Conservation (phyloP, 2,113 vertebrate genomes). For the Bettongia penicillata region DNA sequence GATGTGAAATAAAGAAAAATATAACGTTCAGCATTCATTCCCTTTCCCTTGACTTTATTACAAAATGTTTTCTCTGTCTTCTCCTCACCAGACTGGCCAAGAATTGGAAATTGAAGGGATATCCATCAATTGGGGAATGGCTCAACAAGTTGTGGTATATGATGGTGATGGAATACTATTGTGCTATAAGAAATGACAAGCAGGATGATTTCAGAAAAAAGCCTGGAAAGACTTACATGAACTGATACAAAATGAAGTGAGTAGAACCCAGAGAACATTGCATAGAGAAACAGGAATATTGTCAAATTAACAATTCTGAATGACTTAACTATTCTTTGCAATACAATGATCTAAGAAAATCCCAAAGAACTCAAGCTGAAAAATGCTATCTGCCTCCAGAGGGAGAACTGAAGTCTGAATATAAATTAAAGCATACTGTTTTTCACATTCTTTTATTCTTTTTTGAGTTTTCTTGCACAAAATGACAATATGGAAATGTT, state of each 20-base stretch:
- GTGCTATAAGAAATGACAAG: neutral
- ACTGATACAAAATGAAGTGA: too few species aligned
- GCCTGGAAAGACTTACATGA: too few species aligned
- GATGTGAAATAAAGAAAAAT: neutral
- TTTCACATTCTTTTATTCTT: neutral
- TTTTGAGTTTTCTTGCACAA: neutral
- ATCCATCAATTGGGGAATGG: neutral
- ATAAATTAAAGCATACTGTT: neutral
- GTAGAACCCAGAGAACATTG: neutral
- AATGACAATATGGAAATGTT: neutral
- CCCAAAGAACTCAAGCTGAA: neutral
- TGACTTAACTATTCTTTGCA: neutral
- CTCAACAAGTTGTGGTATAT: neutral
- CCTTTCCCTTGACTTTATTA: neutral
- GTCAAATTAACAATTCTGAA: neutral
- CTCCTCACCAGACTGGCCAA: neutral
- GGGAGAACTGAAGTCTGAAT: neutral
- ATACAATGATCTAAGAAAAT: neutral
- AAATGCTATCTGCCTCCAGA: neutral
- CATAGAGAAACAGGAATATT: neutral
- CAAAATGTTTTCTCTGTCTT: neutral
- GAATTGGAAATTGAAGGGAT: neutral
- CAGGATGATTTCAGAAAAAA: too few species aligned
- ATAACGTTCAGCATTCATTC: neutral
- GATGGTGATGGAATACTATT: neutral